phyloP scores from a whole-genome alignment of 2,888 invertebrate genomes.

The Drosophila austrosaltans region DNA sequence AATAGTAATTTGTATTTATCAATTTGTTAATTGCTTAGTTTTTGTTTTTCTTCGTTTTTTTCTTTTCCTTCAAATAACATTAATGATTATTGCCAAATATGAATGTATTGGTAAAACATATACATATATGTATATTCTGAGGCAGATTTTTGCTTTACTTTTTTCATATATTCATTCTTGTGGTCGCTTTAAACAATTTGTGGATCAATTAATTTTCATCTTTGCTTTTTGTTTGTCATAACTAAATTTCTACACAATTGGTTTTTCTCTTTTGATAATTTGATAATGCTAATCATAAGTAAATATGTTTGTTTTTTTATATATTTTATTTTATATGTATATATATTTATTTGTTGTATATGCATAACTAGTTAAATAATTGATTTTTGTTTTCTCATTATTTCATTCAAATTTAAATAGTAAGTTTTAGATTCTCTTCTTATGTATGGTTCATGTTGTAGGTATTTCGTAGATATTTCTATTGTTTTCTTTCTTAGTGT shows the following conservation, averaged over 20 bases:
- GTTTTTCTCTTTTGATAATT: slow-evolving; percentile 36
- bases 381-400: slow-evolving; percentile 9
- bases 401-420: slow-evolving; percentile 2
- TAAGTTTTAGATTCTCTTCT: slow-evolving; percentile 14
- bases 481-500: slow-evolving; percentile 35
- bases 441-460: slow-evolving; percentile 30
- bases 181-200: slow-evolving; percentile 41
- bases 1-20: slow-evolving; percentile 62
- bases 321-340: slow-evolving; percentile 38
- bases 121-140: not conserved
- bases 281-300: slow-evolving; percentile 52
- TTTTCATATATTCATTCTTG: slow-evolving; percentile 42
- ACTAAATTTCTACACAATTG: slow-evolving; percentile 73
- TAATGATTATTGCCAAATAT: slow-evolving; percentile 35
- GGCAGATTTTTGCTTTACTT: slow-evolving; percentile 38
- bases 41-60: slow-evolving; percentile 24
- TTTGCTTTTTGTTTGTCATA: slow-evolving; percentile 40
- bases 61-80: slow-evolving; percentile 30
- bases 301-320: slow-evolving; percentile 42
- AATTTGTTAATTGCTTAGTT: slow-evolving; percentile 75
- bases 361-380: slow-evolving; percentile 50
- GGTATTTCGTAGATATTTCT: slow-evolving; percentile 47
- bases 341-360: slow-evolving; percentile 39
- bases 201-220: slow-evolving; percentile 40
- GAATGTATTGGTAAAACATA: slow-evolving; percentile 32